phyloP scores from a whole-genome alignment of 1,140 invertebrate genomes.

The Aphelenchoides avenae region DNA sequence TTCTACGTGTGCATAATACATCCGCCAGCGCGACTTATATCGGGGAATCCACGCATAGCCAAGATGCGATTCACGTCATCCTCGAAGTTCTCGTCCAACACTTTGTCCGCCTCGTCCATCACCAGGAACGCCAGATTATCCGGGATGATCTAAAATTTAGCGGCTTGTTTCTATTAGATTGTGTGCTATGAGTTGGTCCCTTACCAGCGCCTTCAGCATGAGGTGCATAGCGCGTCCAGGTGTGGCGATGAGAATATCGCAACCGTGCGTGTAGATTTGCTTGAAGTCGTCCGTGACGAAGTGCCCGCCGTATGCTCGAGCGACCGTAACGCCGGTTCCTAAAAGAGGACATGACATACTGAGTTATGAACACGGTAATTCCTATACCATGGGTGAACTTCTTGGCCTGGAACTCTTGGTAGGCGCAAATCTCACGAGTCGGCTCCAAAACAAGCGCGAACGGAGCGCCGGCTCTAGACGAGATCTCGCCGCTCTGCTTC shows the following conservation, averaged over 20 bases:
- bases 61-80: constrained; percentile 41
- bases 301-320: constrained; percentile 40
- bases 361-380: not conserved
- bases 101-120: constrained; percentile 91
- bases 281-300: constrained; percentile 18
- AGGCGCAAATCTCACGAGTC: constrained; percentile 87
- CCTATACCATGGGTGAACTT: constrained; percentile 84
- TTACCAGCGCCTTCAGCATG: constrained; percentile 70
- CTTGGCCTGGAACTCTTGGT: constrained; percentile 91
- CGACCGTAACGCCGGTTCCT: constrained; percentile 41
- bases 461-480: constrained; percentile 81
- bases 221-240: constrained; percentile 85
- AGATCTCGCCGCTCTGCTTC: constrained; percentile 54
- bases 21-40: constrained; percentile 15
- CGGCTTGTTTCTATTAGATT: constrained; percentile 13
- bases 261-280: constrained; percentile 63
- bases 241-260: constrained; percentile 86
- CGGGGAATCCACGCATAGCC: constrained; percentile 27
- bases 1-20: not conserved
- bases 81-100: constrained; percentile 71
- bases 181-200: constrained; percentile 4
- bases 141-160: constrained; percentile 62
- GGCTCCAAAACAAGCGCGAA: constrained; percentile 86
- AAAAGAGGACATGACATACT: constrained; percentile 1
- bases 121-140: constrained; percentile 74